A percentile compares a stretch with the other conserved stretches of the same genome.
These are phyloP conservation scores for Pyrgilauda ruficollis DNA, from an alignment of 2,113 vertebrate genomes.

Conservation along the genomic window DNA sequence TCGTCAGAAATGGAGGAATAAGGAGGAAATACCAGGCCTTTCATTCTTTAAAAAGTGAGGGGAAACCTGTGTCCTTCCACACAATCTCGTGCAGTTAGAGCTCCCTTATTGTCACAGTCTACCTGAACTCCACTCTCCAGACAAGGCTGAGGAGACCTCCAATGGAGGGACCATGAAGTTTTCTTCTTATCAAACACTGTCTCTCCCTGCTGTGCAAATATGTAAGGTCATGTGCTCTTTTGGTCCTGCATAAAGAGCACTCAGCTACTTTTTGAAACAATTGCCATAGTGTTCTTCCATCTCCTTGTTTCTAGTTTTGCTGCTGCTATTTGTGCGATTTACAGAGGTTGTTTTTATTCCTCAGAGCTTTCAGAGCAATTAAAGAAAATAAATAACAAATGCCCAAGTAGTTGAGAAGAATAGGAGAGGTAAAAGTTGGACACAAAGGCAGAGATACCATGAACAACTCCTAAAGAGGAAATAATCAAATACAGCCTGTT, in stretches of 20 bases:
- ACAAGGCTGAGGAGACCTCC: background rate
- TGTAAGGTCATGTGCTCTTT: background rate
- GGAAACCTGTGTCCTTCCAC: background rate
- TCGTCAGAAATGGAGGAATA: background rate
- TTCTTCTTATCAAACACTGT: background rate
- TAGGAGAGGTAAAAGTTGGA: background rate
- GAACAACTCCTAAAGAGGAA: background rate
- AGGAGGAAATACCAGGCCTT: background rate
- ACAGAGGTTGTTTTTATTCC: background rate
- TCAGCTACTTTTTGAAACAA: slow-evolving; percentile 2
- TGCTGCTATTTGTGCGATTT: background rate
- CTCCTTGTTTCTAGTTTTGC: background rate
- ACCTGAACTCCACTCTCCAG: background rate
- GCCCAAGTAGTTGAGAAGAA: background rate
- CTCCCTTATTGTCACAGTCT: background rate
- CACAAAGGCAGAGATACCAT: background rate
- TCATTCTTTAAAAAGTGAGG: background rate
- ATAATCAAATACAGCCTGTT: background rate
- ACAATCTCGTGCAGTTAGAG: background rate
- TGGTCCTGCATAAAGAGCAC: background rate
- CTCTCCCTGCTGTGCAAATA: background rate
- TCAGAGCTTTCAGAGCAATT: slow-evolving; percentile 1
- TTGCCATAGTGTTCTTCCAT: background rate
- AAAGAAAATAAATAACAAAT: background rate
- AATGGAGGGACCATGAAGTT: background rate